Percentiles rank a stretch among this genome's conserved stretches.
These are phyloP conservation scores for Cygnus olor DNA, from an alignment of 2,797 vertebrate species.

Conservation along the genomic window DNA sequence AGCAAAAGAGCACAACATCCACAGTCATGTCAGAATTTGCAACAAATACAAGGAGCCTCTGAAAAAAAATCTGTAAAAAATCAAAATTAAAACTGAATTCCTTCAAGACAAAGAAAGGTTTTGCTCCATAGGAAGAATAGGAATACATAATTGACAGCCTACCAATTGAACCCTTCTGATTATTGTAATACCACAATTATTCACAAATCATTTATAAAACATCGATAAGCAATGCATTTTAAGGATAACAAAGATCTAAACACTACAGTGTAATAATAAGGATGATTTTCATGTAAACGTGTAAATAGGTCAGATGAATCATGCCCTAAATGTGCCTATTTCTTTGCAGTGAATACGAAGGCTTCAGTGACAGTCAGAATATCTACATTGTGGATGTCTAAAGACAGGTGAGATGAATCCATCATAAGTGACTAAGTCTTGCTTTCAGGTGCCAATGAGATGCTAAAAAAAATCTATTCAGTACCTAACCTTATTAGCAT, in stretches of 20 bases:
- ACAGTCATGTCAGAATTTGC: background rate
- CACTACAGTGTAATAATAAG: background rate
- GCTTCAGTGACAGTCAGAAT: background rate
- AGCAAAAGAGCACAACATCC: conserved; percentile 34
- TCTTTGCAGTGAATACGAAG: background rate
- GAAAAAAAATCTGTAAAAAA: background rate
- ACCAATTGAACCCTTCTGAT: background rate
- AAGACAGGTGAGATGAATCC: background rate
- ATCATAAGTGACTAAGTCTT: background rate
- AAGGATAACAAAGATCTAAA: background rate
- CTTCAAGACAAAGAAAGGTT: background rate
- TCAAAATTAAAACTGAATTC: background rate
- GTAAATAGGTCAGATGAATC: conserved; percentile 35
- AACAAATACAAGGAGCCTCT: background rate
- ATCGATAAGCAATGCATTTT: background rate
- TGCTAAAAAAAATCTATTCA: background rate
- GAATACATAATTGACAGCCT: background rate
- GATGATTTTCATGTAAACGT: background rate
- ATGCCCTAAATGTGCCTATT: conserved; percentile 10
- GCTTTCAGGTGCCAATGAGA: background rate
- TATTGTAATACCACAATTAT: background rate
- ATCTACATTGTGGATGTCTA: background rate
- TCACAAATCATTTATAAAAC: background rate
- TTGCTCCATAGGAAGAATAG: background rate
- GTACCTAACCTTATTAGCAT: background rate